Conservation (phyloP, 2,113 vertebrate genomes). For the Gymnogyps californianus region DNA sequence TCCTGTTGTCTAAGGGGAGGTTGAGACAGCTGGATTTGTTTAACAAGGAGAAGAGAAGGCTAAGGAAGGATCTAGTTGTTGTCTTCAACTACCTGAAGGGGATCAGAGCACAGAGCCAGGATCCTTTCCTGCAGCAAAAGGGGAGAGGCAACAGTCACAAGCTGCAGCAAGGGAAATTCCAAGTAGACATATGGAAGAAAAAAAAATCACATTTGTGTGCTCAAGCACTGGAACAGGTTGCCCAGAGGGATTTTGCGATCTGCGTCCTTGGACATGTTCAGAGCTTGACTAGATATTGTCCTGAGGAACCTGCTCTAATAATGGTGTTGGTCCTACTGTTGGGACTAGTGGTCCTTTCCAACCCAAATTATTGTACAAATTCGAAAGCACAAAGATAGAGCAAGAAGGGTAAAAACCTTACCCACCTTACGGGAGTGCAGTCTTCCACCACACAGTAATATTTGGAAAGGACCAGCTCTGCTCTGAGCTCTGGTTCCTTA, state of each 20-base stretch:
- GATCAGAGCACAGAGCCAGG: not conserved
- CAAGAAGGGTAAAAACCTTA: not conserved
- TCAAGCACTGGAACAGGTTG: not conserved
- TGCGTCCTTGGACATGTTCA: not conserved
- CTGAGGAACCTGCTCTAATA: not conserved
- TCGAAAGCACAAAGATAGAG: not conserved
- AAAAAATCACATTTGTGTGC: not conserved
- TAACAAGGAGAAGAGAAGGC: not conserved
- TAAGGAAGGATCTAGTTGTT: not conserved
- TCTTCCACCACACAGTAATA: not conserved
- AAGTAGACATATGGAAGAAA: not conserved
- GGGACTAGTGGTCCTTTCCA: not conserved
- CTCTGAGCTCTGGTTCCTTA: not conserved
- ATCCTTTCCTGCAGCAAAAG: not conserved
- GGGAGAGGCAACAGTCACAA: not conserved
- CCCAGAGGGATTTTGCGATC: not conserved
- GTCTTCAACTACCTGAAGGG: not conserved
- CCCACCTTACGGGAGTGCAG: accelerated
- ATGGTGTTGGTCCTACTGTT: not conserved
- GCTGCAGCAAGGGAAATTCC: not conserved
- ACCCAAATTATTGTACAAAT: not conserved
- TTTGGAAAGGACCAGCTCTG: not conserved
- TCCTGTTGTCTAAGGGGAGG: not conserved
- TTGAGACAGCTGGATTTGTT: not conserved
- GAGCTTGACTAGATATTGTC: not conserved